Conservation (phyloP, 2,888 invertebrate genomes). For the Mactromeris polynyma region DNA sequence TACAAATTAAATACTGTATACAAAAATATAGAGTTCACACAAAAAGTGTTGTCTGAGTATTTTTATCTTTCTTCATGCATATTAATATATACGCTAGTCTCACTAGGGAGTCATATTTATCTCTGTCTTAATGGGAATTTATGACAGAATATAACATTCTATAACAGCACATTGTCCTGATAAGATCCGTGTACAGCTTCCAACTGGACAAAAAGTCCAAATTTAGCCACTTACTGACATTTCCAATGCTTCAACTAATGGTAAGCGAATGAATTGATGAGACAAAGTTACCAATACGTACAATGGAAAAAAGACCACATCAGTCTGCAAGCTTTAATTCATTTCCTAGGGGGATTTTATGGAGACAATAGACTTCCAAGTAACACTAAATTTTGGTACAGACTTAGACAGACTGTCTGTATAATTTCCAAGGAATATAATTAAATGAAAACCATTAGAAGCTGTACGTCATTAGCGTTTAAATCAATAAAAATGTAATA, state of each 20-base stretch:
- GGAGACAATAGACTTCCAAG: not conserved
- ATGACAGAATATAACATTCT: not conserved
- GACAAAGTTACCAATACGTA: not conserved
- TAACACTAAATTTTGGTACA: not conserved
- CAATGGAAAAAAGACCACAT: not conserved
- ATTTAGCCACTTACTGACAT: slow-evolving; percentile 8
- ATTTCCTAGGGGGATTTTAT: not conserved
- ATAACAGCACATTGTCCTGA: not conserved
- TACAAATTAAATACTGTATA: no score
- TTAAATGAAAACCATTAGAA: not conserved
- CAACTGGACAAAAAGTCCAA: not conserved
- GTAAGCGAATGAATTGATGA: not conserved
- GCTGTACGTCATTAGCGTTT: not conserved
- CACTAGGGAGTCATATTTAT: not conserved
- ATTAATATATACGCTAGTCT: not conserved
- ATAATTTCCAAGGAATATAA: not conserved
- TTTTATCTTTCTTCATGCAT: not conserved
- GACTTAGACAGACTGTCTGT: not conserved
- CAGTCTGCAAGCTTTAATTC: not conserved
- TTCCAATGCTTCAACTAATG: slow-evolving; percentile 7
- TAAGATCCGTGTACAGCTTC: not conserved
- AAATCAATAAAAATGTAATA: not conserved
- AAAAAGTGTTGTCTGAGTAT: not conserved
- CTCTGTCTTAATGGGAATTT: not conserved
- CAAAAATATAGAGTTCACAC: not conserved